Evolutionary conservation across 2,888 invertebrate genomes (phyloP).

Genomic region (Oxytorus armatus): DNA sequence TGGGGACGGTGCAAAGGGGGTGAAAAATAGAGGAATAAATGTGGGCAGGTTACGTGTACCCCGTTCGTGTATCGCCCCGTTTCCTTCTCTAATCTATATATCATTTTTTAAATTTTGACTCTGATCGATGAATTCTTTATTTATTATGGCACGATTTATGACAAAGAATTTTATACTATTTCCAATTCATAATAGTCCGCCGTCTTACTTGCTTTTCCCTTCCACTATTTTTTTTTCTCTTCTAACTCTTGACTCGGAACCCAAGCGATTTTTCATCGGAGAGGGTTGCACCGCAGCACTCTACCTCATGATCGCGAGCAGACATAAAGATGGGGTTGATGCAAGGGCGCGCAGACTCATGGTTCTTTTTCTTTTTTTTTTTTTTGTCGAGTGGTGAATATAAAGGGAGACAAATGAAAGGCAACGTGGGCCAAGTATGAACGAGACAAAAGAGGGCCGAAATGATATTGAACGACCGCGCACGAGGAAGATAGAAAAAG

Average conservation of each 20-base stretch:
- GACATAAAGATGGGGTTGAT: conserved; percentile 47
- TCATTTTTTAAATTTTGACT: conserved; percentile 56
- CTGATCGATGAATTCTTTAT: conserved; percentile 68
- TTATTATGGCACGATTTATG: conserved; percentile 63
- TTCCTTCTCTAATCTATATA: conserved; percentile 41
- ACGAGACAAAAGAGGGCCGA: conserved; percentile 64
- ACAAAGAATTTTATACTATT: conserved; percentile 43
- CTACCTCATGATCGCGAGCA: conserved; percentile 35
- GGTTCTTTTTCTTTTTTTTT: conserved; percentile 22
- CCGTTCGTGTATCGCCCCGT: conserved; percentile 40
- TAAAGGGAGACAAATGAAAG: conserved; percentile 66
- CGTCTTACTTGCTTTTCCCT: conserved; percentile 18
- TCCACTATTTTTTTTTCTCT: conserved; percentile 15
- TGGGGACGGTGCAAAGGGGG: conserved; percentile 46
- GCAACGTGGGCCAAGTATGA: conserved; percentile 45
- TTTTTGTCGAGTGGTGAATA: conserved; percentile 37
- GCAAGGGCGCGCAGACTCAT: conserved; percentile 27
- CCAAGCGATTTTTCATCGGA: conserved; percentile 63
- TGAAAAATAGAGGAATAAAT: conserved; percentile 62
- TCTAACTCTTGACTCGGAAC: conserved; percentile 55
- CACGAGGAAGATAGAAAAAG: conserved; percentile 37
- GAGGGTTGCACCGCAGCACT: conserved; percentile 42
- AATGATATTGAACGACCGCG: conserved; percentile 58
- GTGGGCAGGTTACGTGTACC: conserved; percentile 55
- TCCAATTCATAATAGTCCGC: conserved; percentile 49